Percentiles rank a stretch among this genome's conserved stretches.
Conservation (phyloP, 1,140 invertebrate species). For the Caenorhabditis brenneri region DNA sequence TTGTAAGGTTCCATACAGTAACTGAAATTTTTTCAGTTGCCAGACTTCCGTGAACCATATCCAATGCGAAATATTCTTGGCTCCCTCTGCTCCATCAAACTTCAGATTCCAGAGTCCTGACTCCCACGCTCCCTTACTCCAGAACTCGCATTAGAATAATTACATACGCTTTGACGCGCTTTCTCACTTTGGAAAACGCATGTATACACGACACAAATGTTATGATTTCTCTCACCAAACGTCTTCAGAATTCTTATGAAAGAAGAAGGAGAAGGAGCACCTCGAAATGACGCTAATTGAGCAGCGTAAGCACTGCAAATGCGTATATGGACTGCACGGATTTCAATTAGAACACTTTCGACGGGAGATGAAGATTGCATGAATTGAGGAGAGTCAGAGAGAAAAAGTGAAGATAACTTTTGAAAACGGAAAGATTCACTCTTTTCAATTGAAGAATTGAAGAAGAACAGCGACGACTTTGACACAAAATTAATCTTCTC, state of each 20-base stretch:
- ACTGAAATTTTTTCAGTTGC: too few species aligned
- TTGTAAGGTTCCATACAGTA: too few species aligned
- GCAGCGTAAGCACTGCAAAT: conserved; percentile 40
- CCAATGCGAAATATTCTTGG: too few species aligned
- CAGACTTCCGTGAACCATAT: too few species aligned
- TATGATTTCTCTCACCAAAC: not conserved
- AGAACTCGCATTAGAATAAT: conserved; percentile 30
- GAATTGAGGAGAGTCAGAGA: not conserved
- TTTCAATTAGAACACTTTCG: conserved; percentile 43
- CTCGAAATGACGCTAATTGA: conserved; percentile 43
- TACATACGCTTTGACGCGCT: conserved; percentile 27
- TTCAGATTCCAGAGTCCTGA: not conserved
- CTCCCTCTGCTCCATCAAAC: not conserved
- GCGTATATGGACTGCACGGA: not conserved
- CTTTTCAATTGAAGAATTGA: not conserved
- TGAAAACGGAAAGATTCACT: not conserved
- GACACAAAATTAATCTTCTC: conserved; percentile 36
- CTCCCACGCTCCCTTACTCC: not conserved
- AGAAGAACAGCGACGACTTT: conserved; percentile 1
- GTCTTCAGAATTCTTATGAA: not conserved
- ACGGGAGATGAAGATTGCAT: too few species aligned
- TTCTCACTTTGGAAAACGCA: not conserved
- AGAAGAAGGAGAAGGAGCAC: not conserved
- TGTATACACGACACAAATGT: not conserved
- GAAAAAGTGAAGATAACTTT: not conserved